phyloP scores from a whole-genome alignment of 2,113 vertebrate genomes.

The Hemibagrus wyckioides region DNA sequence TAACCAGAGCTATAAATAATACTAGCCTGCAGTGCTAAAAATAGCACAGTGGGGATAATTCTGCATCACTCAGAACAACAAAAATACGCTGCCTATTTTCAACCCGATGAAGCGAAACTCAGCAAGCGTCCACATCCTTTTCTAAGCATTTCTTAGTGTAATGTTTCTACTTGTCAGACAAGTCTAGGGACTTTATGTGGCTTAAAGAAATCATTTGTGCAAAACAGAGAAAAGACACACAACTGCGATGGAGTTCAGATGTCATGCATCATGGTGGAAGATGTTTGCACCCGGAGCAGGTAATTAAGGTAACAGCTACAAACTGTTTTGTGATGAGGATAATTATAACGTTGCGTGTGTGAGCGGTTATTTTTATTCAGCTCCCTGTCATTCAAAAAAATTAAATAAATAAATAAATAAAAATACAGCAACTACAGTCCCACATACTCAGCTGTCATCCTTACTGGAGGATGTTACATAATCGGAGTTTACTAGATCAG shows the following conservation, averaged over 20 bases:
- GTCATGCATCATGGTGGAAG: background rate
- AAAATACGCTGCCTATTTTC: background rate
- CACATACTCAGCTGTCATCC: background rate
- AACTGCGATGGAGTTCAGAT: background rate
- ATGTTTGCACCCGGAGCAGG: background rate
- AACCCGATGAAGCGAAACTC: background rate
- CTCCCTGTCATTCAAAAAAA: too few relatives aligned
- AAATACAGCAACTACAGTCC: background rate
- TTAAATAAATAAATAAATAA: too few relatives aligned
- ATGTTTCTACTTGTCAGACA: background rate
- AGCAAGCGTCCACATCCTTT: background rate
- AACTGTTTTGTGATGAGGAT: background rate
- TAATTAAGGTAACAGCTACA: background rate
- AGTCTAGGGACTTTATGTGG: background rate
- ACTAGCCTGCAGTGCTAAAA: background rate
- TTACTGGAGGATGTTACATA: background rate
- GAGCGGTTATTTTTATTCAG: background rate
- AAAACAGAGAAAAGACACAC: background rate
- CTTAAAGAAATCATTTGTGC: background rate
- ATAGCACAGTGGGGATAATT: background rate
- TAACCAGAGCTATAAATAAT: constrained; percentile 6
- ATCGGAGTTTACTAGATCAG: background rate
- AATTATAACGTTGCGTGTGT: background rate
- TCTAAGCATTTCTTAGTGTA: background rate
- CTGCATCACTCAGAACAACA: background rate